Evolutionary conservation across 1,140 invertebrate species (phyloP).

Genomic region (Wasmannia auropunctata): DNA sequence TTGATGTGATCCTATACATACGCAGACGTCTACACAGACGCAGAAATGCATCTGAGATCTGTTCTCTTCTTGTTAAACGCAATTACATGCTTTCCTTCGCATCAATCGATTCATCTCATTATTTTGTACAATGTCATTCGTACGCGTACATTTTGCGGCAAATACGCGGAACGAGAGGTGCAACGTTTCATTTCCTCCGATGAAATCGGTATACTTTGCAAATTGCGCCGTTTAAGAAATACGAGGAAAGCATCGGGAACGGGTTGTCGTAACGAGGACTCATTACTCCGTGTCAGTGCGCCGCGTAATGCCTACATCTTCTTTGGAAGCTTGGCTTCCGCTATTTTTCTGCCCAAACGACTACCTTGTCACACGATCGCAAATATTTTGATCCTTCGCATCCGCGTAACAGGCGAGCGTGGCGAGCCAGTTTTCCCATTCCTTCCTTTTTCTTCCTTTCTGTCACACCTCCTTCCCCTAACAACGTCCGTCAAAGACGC

Average conservation of each 20-base stretch:
- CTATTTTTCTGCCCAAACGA: conserved; percentile 33
- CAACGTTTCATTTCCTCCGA: conserved; percentile 27
- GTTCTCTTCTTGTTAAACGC: not conserved
- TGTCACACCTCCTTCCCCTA: not conserved
- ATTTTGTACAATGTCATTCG: conserved; percentile 11
- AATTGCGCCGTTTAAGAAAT: conserved; percentile 42
- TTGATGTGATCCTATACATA: not conserved
- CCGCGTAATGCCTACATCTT: conserved; percentile 8
- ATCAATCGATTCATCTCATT: conserved; percentile 18
- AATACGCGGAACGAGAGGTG: not conserved
- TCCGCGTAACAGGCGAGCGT: not conserved
- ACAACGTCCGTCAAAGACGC: conserved; percentile 36
- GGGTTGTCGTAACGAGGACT: conserved; percentile 27
- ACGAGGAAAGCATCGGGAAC: conserved; percentile 13
- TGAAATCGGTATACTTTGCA: not conserved
- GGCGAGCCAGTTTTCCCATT: not conserved
- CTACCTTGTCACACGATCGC: conserved; percentile 3
- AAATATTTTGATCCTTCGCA: conserved; percentile 22
- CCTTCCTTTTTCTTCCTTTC: not conserved
- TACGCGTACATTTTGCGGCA: not conserved
- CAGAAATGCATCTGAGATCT: not conserved
- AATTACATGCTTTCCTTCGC: not conserved
- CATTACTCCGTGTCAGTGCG: conserved; percentile 12
- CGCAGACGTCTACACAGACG: not conserved
- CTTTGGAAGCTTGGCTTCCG: conserved; percentile 6